Base-by-base conservation (phyloP, 2,113 vertebrate species). In the Tiliqua scincoides region DNA sequence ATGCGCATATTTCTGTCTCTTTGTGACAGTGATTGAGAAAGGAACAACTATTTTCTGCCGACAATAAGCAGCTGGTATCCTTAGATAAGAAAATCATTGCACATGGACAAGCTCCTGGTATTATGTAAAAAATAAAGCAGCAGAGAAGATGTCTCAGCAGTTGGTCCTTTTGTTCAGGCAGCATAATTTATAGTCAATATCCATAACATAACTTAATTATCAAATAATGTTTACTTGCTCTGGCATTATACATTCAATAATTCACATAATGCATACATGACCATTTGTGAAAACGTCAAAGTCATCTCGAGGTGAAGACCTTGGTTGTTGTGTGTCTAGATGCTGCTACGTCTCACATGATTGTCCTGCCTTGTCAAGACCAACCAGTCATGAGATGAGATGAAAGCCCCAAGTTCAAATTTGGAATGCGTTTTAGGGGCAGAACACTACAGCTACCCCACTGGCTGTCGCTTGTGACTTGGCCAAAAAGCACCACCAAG, bases 51-150 rank as follows among this genome's bases (percentile, higher is more conserved):
- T 93, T 94, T 95, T 91, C 95, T 95, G 93, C 93, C 90, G 91
- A 94, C 93, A 94, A 92, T 94, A 95, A 95, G 93, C 96, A 97
- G 95, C 96, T 97, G 96, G 90, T 94, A 93, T 94, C 90, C 93
- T 95, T 87, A 97, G 96, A 97, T 97, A 97, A 97, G 96, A 87
- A 95, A 96, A 95, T 94, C 95, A 95, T 90, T 89, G 85, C 89
- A 91, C 85, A 84, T n/a, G 78, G 95, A 93, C 94, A 94, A 90
- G 93, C 88, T 95, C 94, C 91, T 93, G 93, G 90, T 92, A 94
- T 57, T 89, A 89, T 90, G 88, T 85, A 92, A 94, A n/a, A 95
- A 94, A 95, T 93, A 79, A 92, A 89, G 86, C 87, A 90, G 70
- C 4, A 81, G 83, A 93, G 89, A 84, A 92, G 88, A 94, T 95